Evolutionary conservation across 2,888 invertebrate genomes (phyloP).

Genomic region (Aricia artaxerxes): DNA sequence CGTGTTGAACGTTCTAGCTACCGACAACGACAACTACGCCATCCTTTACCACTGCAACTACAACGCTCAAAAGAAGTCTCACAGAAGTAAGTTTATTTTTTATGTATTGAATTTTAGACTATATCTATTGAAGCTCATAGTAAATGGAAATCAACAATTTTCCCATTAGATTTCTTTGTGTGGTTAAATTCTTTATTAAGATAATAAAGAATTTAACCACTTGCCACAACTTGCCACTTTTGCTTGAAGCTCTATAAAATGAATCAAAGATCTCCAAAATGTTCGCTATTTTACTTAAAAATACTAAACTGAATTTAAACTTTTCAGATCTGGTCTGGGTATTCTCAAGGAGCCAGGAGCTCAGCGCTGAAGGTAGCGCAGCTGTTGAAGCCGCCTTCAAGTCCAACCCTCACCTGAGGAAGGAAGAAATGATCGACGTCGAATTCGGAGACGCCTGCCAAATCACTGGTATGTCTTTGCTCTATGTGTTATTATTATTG

Average conservation of each 20-base stretch:
- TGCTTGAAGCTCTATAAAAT: no score
- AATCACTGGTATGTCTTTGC: not conserved
- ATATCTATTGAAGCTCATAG: no score
- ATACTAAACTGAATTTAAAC: not conserved
- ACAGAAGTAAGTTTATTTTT: constrained; percentile 36
- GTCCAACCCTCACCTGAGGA: not conserved
- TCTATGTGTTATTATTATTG: no score
- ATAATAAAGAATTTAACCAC: not conserved
- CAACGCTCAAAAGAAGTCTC: constrained; percentile 18
- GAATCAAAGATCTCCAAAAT: no score
- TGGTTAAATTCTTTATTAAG: not conserved
- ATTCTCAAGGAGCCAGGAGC: constrained; percentile 22
- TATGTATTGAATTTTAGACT: no score
- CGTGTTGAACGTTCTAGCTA: constrained; percentile 26
- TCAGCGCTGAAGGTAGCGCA: not conserved
- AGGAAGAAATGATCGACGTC: constrained; percentile 12
- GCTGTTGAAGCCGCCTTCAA: constrained; percentile 22
- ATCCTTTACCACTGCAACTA: constrained; percentile 31
- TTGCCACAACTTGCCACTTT: not conserved
- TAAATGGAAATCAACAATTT: no score
- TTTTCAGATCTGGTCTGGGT: constrained; percentile 30
- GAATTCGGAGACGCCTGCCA: constrained; percentile 10
- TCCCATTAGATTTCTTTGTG: no score
- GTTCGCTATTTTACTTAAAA: not conserved
- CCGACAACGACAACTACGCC: constrained; percentile 32